Base-by-base conservation (phyloP, 1,140 invertebrate genomes). In the Pseudomyrmex concolor region DNA sequence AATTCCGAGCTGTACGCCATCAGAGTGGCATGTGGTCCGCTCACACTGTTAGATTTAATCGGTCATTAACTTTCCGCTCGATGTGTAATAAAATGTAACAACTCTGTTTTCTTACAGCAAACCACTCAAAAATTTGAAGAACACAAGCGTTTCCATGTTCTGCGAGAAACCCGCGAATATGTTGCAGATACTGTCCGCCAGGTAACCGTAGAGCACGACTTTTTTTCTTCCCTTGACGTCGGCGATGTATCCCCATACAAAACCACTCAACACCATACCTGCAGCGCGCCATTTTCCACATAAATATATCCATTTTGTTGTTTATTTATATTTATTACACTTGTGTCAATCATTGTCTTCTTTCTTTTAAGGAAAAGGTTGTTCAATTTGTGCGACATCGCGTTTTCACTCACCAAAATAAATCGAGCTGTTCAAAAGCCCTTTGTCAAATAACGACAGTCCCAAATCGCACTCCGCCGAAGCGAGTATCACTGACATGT, bases 201-300 rank as follows among this genome's bases (percentile, higher is more conserved):
- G 91, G 89, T 96, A 97, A 1, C 97, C 97, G 86, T 95, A 95
- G 34, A 97, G 94, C 43, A 98, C 94, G 54, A 98, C 95, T 62
- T 95, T 95, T 73, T 95, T 95, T 12, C 97, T 95, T 0, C 97
- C 97, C 43, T 96, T 94, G 0, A 96, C 96, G 90, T 98, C 97
- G 0, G 97, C 96, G 8, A 98, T 89, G 82, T 96, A 97, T 3
- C 97, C 97, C 97, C 97, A 98, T 17, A 97, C 87, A 89, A 97
- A 95, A 0, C 97, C 97, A 64, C 97, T 97, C 0, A 96, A 94
- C 84, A 98, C 96, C 97, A 98, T 98, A 64, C 97, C 97, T 96
- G 90, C 19, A 91, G 89, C 67, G 81, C 1, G 81, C 0, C 12
- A 59, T 10, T 60, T 70, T 43, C 2, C 4, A 15, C 48, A 60